A percentile compares a stretch with the other conserved stretches of the same genome.
Evolutionary conservation across 2,888 invertebrate species (phyloP).

Genomic region (Megalurothrips usitatus): DNA sequence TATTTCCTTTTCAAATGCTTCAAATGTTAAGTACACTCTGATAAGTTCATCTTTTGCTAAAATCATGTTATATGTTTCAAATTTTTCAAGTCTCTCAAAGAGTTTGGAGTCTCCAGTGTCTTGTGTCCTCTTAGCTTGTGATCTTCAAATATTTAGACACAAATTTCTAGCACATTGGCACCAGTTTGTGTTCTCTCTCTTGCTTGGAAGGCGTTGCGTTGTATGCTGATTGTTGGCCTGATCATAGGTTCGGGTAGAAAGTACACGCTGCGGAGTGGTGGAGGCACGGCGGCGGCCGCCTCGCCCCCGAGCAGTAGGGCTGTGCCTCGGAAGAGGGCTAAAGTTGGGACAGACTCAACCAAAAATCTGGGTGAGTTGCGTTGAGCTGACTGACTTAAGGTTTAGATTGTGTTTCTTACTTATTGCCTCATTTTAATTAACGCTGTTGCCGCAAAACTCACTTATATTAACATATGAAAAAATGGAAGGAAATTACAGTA

Average conservation of each 20-base stretch:
- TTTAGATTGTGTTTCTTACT: not conserved
- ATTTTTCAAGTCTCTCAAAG: too few species aligned
- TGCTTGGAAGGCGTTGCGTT: constrained; percentile 16
- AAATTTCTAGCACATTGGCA: constrained; percentile 2
- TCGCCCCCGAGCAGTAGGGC: constrained; percentile 23
- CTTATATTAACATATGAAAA: not conserved
- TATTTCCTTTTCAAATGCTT: too few species aligned
- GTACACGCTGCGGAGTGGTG: constrained; percentile 49
- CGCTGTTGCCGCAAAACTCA: not conserved
- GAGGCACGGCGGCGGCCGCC: constrained; percentile 40
- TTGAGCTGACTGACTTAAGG: constrained; percentile 18
- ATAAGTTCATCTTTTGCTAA: too few species aligned
- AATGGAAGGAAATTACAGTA: not conserved
- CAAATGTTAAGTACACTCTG: too few species aligned
- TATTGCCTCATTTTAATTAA: not conserved
- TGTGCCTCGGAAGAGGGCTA: constrained; percentile 24
- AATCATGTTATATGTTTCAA: too few species aligned
- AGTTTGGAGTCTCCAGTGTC: too few species aligned
- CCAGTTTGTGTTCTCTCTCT: not conserved
- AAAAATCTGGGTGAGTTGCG: constrained; percentile 26
- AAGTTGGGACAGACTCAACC: constrained; percentile 24
- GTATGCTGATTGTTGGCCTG: constrained; percentile 25
- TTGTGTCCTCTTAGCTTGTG: too few species aligned
- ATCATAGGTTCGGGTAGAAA: constrained; percentile 30
- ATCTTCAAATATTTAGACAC: too few species aligned